phyloP scores from a whole-genome alignment of 2,888 invertebrate species.

The Campoplex nolae region DNA sequence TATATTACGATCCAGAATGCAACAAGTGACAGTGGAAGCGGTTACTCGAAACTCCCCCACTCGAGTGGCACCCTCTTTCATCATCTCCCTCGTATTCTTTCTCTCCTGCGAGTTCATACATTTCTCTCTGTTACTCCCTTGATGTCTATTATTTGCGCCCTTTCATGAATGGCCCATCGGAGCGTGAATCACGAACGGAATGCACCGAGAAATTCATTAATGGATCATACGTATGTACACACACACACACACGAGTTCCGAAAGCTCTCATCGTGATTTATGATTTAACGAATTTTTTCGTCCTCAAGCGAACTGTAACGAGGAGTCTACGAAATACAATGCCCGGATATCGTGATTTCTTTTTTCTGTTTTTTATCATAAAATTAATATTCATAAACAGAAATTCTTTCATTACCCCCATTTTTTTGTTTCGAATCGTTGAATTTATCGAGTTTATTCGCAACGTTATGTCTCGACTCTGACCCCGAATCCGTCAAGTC shows the following conservation, averaged over 20 bases:
- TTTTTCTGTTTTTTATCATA: neutral
- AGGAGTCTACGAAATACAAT: neutral
- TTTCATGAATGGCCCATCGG: constrained; percentile 48
- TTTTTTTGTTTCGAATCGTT: neutral
- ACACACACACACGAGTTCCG: neutral
- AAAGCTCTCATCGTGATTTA: neutral
- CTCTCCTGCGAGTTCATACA: neutral
- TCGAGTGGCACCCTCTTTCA: constrained; percentile 41
- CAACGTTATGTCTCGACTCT: too few species aligned
- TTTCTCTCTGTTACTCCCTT: constrained; percentile 10
- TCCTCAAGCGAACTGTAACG: neutral
- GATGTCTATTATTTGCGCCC: constrained; percentile 38
- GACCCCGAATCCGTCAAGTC: neutral
- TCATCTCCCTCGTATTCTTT: constrained; percentile 23
- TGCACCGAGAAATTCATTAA: constrained; percentile 52
- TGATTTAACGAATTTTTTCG: neutral
- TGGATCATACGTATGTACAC: neutral
- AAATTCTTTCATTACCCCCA: neutral
- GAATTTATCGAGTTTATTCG: neutral
- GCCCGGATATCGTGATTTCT: constrained; percentile 1
- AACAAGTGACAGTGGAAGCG: constrained; percentile 79
- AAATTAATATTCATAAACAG: neutral
- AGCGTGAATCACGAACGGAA: constrained; percentile 50
- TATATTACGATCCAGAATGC: constrained; percentile 79
- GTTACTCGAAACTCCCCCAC: constrained; percentile 37